Conservation (phyloP, 1,140 invertebrate genomes). For the Diuraphis noxia region DNA sequence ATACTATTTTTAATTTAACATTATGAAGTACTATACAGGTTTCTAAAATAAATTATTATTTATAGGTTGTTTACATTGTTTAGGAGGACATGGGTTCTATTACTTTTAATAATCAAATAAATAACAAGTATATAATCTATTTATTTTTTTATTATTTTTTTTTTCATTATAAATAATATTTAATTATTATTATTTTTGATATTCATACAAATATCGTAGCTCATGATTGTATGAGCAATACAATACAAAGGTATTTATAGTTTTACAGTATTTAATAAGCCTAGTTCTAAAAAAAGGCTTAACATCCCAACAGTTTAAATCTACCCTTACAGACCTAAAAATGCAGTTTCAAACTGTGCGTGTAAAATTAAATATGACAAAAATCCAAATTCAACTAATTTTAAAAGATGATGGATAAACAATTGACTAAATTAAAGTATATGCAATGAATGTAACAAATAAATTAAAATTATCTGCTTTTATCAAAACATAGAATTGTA, state of each 20-base stretch:
- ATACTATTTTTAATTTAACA: too few relatives aligned
- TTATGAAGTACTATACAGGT: too few relatives aligned
- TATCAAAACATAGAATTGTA: not conserved
- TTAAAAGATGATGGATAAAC: not conserved
- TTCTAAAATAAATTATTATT: too few relatives aligned
- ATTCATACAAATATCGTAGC: conserved; percentile 22
- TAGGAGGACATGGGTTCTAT: too few relatives aligned
- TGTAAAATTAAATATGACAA: not conserved
- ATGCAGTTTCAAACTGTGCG: not conserved
- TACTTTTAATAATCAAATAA: not conserved
- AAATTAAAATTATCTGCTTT: not conserved
- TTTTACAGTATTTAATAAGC: conserved; percentile 33
- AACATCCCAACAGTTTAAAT: conserved; percentile 19
- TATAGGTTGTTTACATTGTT: too few relatives aligned
- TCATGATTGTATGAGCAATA: conserved; percentile 40
- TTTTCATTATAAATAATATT: conserved; percentile 39
- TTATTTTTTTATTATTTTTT: not conserved
- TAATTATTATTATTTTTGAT: conserved; percentile 25
- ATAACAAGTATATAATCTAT: conserved; percentile 18
- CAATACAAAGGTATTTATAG: conserved; percentile 36
- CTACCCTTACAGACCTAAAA: conserved; percentile 18
- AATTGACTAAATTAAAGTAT: conserved; percentile 11
- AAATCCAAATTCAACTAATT: not conserved
- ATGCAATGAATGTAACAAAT: not conserved
- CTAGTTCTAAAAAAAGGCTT: conserved; percentile 17